These are phyloP conservation scores for Aphelinus certus DNA, from an alignment of 1,140 invertebrate genomes.

Conservation along the genomic window DNA sequence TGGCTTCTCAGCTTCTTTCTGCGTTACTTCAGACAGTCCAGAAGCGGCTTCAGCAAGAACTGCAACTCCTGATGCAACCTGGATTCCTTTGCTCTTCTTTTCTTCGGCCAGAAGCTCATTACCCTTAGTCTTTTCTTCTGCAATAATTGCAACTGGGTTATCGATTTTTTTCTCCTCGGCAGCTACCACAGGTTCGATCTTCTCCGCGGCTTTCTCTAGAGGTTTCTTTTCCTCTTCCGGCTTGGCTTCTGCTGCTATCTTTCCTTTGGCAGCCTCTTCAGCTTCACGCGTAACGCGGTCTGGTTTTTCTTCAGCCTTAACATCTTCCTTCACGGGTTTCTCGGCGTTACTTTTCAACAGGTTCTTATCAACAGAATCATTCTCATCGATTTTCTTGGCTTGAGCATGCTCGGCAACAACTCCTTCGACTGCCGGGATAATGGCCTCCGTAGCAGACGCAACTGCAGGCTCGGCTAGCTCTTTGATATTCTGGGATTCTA, in stretches of 20 bases:
- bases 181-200: constrained; percentile 25
- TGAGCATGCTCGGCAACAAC: constrained; percentile 15
- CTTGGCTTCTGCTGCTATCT: constrained; percentile 36
- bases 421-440: constrained; percentile 25
- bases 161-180: constrained; percentile 31
- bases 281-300: constrained; percentile 58
- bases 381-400: constrained; percentile 28
- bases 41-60: constrained; percentile 7
- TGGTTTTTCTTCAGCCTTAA: constrained; percentile 51
- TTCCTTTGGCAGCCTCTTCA: constrained; percentile 50
- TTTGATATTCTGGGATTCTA: constrained; percentile 11
- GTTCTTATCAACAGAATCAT: constrained; percentile 15
- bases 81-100: constrained; percentile 26
- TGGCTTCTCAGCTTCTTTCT: constrained; percentile 24
- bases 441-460: constrained; percentile 9
- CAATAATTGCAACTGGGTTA: not conserved
- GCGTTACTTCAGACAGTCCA: constrained; percentile 35
- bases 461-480: constrained; percentile 4
- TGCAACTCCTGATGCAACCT: constrained; percentile 22
- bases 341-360: not conserved
- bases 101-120: constrained; percentile 32
- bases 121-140: constrained; percentile 19
- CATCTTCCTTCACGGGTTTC: constrained; percentile 27
- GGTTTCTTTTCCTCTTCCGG: constrained; percentile 29
- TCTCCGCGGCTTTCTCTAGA: constrained; percentile 1